These are phyloP conservation scores for Heliconius aoede DNA, from an alignment of 2,888 invertebrate genomes.

Conservation along the genomic window DNA sequence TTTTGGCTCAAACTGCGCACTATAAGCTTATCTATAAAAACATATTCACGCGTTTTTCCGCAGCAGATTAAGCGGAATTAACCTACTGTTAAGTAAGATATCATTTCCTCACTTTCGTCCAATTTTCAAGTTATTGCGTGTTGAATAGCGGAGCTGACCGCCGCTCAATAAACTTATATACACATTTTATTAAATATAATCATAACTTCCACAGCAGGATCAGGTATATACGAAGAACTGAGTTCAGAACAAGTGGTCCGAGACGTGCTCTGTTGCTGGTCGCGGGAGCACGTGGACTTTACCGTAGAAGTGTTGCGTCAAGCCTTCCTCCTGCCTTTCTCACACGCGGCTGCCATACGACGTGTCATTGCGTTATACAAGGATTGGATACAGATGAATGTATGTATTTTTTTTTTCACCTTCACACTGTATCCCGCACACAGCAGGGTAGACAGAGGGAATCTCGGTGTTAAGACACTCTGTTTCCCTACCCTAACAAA, in stretches of 20 bases:
- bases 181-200: background rate
- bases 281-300: conserved; percentile 96
- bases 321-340: conserved; percentile 94
- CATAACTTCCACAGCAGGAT: conserved; percentile 25
- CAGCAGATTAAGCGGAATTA: too few species aligned
- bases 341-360: conserved; percentile 93
- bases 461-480: too few species aligned
- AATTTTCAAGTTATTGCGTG: too few species aligned
- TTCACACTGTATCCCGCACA: too few species aligned
- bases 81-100: too few species aligned
- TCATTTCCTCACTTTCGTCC: too few species aligned
- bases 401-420: conserved; percentile 63
- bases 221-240: conserved; percentile 65
- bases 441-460: too few species aligned
- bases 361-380: conserved; percentile 96
- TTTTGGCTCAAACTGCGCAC: too few species aligned
- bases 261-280: conserved; percentile 93
- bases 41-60: too few species aligned
- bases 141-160: too few species aligned
- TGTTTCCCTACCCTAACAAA: too few species aligned
- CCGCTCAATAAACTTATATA: background rate
- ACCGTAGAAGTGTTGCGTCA: conserved; percentile 97
- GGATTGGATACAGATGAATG: conserved; percentile 96
- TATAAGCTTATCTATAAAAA: too few species aligned
- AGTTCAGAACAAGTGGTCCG: conserved; percentile 88